A percentile compares a stretch with the other conserved stretches of the same genome.
Evolutionary conservation across 2,888 invertebrate species (phyloP).

Genomic region (Mystacides longicornis): DNA sequence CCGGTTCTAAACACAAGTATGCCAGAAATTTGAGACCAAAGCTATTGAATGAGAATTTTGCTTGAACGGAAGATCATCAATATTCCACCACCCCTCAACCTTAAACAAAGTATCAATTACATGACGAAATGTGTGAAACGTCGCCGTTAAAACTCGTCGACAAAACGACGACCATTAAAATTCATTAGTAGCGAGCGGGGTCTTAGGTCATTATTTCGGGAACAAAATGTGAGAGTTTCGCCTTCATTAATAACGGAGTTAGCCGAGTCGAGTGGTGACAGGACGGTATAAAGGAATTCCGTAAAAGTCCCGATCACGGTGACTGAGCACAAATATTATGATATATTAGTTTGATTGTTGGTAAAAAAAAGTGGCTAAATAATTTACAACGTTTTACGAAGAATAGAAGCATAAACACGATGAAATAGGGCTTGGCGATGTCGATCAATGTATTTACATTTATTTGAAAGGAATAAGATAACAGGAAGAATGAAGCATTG

Average conservation of each 20-base stretch:
- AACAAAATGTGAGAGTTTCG: neutral
- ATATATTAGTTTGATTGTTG: too few relatives aligned
- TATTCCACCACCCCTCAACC: neutral
- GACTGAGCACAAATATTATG: neutral
- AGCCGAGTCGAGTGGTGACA: neutral
- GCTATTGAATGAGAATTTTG: too few relatives aligned
- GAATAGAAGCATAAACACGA: too few relatives aligned
- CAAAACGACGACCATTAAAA: neutral
- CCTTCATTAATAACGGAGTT: neutral
- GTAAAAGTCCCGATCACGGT: neutral
- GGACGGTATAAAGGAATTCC: neutral
- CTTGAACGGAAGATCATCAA: conserved; percentile 7
- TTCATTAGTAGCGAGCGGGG: neutral
- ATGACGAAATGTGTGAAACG: conserved; percentile 4
- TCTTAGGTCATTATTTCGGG: neutral
- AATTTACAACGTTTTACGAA: too few relatives aligned
- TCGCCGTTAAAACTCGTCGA: neutral
- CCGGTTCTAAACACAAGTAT: too few relatives aligned
- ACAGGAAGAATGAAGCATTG: too few relatives aligned
- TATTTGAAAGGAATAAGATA: too few relatives aligned
- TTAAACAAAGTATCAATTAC: conserved; percentile 12
- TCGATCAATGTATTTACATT: too few relatives aligned
- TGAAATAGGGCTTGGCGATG: too few relatives aligned
- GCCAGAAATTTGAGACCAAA: too few relatives aligned
- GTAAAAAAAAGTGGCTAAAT: too few relatives aligned